phyloP scores from a whole-genome alignment of 2,113 vertebrate genomes.

The Mesoclemmys tuberculata region DNA sequence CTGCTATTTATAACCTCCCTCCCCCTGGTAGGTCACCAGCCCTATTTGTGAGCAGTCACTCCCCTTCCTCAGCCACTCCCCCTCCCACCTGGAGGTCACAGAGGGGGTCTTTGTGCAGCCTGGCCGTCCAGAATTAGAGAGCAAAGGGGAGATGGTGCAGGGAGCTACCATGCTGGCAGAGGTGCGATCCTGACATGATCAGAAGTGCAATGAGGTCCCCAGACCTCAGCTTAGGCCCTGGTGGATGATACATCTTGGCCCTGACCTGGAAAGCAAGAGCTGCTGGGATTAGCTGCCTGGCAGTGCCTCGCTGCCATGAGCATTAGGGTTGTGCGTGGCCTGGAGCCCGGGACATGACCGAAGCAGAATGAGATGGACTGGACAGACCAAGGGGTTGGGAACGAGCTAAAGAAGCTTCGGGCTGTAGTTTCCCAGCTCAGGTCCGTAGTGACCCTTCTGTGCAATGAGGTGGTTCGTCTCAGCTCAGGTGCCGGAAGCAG shows the following conservation, averaged over 20 bases:
- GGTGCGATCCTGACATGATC: not conserved
- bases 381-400: not conserved
- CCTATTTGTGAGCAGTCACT: not conserved
- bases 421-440: not conserved
- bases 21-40: not conserved
- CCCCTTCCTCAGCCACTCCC: not conserved
- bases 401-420: not conserved
- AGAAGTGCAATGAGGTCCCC: not conserved
- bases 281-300: not conserved
- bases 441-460: not conserved
- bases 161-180: no score
- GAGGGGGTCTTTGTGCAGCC: not conserved
- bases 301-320: not conserved
- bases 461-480: not conserved
- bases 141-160: no score
- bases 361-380: not conserved
- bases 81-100: not conserved
- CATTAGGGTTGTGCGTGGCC: not conserved
- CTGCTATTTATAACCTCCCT: constrained; percentile 28
- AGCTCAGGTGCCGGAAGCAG: no score
- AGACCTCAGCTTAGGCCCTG: not conserved
- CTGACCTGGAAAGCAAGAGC: not conserved
- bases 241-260: not conserved
- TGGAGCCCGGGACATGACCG: not conserved
- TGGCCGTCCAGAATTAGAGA: not conserved